Evolutionary conservation across 2,888 invertebrate species (phyloP), one percentile per base, ranked within the genome.

Genomic region (Oligia strigilis): DNA sequence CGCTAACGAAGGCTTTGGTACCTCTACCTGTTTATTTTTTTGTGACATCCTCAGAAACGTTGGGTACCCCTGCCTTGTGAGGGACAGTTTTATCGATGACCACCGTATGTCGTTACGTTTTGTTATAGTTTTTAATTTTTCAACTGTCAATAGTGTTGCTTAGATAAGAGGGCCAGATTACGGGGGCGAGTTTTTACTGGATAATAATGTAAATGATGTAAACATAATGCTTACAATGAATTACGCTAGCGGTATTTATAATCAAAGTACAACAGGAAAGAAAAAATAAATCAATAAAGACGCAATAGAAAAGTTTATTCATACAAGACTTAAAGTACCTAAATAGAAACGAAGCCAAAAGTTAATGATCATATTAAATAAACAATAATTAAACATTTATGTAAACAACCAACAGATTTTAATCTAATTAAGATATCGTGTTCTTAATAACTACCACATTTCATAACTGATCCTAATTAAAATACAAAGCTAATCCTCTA

Each of bases 31-130:
- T 95, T 94, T 93, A 89, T 93, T 94, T 95, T 96, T 94, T 94
- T 91, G 90, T 89, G 89, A 92, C 90, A 91, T 92, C 91, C 89
- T 90, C 84, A 90, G 90, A 92, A 92, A 93, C 92, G 80, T 84
- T 86, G 87, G 85, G 82, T 85, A 93, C 94, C 94, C 93, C 93
- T 94, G 93, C 90, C 93, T 93, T 93, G 92, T 91, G 92, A 92
- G 93, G 94, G 92, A 88, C 93, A 94, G 94, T 95, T 94, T 96
- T 95, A 96, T 96, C 95, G 95, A 96, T 95, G 94, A 94, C 95
- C 95, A 95, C 94, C 92, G 95, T 91, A 94, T 95, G 94, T 95
- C 94, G 94, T 92, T 91, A 91, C 91, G 91, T 92, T 93, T 92
- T 91, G 92, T 92, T 92, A 93, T 92, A 91, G 89, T 92, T 90